These are phyloP conservation scores for Micromesistius poutassou DNA, from an alignment of 2,797 vertebrate genomes.

Conservation along the genomic window DNA sequence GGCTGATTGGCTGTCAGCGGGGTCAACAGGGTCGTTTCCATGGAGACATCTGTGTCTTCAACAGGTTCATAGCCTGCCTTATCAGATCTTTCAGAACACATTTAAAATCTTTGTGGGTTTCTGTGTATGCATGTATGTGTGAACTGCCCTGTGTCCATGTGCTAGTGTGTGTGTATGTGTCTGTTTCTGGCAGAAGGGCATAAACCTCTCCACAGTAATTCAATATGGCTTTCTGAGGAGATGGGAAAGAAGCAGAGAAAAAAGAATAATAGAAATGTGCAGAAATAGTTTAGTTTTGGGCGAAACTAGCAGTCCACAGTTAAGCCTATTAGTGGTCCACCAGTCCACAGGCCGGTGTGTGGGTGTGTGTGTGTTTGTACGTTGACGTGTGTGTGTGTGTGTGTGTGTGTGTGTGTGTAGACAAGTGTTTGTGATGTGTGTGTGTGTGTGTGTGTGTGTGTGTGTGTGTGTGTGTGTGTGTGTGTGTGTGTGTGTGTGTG, in stretches of 20 bases:
- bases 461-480: too few relatives aligned
- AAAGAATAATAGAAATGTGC: too few relatives aligned
- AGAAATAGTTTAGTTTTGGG: not conserved
- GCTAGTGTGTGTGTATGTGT: not conserved
- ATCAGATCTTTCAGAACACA: not conserved
- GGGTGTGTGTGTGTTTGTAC: not conserved
- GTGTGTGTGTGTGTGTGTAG: not conserved
- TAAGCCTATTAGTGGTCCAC: not conserved
- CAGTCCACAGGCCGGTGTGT: conserved; percentile 6
- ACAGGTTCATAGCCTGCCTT: not conserved
- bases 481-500: too few relatives aligned
- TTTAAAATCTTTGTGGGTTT: not conserved
- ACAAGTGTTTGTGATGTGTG: too few relatives aligned
- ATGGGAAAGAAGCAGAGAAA: not conserved
- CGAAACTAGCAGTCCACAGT: not conserved
- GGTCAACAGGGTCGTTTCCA: not conserved
- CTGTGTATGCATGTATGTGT: not conserved
- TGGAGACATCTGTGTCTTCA: not conserved
- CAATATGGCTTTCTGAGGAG: not conserved
- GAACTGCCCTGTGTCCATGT: too few relatives aligned
- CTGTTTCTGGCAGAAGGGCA: too few relatives aligned
- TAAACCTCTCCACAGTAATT: not conserved
- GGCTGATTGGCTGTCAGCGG: not conserved
- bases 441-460: not conserved
- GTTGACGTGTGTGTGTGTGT: conserved; percentile 7